Evolutionary conservation across 2,113 vertebrate species (phyloP).

Genomic region (Gambusia holbrooki): DNA sequence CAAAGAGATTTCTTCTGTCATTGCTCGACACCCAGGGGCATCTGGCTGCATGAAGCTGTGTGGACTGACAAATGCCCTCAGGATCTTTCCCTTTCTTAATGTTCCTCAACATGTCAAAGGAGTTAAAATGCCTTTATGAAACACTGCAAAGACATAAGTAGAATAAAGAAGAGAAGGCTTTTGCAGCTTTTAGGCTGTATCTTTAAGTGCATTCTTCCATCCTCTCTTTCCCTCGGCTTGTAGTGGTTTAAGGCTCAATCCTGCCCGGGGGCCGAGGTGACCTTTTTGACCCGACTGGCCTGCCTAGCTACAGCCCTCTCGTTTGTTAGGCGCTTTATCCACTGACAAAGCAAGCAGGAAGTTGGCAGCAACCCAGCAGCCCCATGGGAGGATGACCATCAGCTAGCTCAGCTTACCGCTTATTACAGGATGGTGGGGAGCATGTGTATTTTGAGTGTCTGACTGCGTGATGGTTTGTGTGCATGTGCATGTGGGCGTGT

Average conservation of each 20-base stretch:
- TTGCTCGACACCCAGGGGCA: conserved; percentile 64
- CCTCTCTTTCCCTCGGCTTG: conserved; percentile 62
- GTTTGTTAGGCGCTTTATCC: conserved; percentile 89
- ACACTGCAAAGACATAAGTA: conserved; percentile 18
- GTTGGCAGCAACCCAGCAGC: conserved; percentile 85
- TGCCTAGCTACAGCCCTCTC: conserved; percentile 86
- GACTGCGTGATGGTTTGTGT: conserved; percentile 13
- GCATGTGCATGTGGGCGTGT: conserved; percentile 4
- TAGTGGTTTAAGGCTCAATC: conserved; percentile 79
- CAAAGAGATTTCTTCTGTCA: conserved; percentile 73
- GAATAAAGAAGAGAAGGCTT: conserved; percentile 18
- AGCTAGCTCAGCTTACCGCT: conserved; percentile 89
- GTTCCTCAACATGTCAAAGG: conserved; percentile 68
- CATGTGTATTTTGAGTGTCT: conserved; percentile 56
- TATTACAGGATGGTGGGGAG: conserved; percentile 79
- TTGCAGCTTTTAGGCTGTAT: conserved; percentile 61
- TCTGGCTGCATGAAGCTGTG: conserved; percentile 49
- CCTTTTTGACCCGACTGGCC: conserved; percentile 81
- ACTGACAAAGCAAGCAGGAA: conserved; percentile 85
- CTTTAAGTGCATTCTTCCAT: conserved; percentile 79
- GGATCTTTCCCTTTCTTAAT: conserved; percentile 70
- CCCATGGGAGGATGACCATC: conserved; percentile 88
- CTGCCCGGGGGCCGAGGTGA: conserved; percentile 77
- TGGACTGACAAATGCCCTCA: conserved; percentile 68
- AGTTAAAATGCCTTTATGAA: conserved; percentile 71